These are phyloP conservation scores for Pollenia angustigena DNA, from an alignment of 2,888 invertebrate genomes.

Conservation along the genomic window DNA sequence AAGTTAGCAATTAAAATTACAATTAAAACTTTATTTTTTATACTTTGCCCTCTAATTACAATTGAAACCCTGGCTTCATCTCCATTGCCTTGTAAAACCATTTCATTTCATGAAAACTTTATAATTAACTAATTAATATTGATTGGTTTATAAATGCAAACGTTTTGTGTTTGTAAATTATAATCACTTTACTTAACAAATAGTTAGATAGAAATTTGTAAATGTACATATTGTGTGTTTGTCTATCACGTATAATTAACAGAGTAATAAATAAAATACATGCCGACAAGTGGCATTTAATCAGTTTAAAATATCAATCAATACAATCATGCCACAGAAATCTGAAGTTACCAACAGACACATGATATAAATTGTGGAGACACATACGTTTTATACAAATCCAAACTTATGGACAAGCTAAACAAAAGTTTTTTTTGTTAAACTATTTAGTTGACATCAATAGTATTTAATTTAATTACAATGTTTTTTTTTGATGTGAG, in stretches of 20 bases:
- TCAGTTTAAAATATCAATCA: slow-evolving; percentile 74
- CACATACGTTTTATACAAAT: slow-evolving; percentile 7
- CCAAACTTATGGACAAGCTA: slow-evolving; percentile 10
- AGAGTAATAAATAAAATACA: slow-evolving; percentile 68
- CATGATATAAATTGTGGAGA: slow-evolving; percentile 63
- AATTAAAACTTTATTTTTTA: slow-evolving; percentile 11
- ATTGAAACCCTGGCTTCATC: background rate
- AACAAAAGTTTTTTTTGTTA: slow-evolving; percentile 19
- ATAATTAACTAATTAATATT: slow-evolving; percentile 73
- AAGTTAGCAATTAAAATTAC: background rate
- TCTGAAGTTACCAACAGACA: slow-evolving; percentile 67
- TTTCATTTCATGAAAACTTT: slow-evolving; percentile 45
- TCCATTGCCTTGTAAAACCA: background rate
- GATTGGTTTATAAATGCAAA: slow-evolving; percentile 63
- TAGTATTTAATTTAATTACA: slow-evolving; percentile 32
- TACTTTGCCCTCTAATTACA: slow-evolving; percentile 34
- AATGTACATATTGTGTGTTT: slow-evolving; percentile 4
- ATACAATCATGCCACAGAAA: slow-evolving; percentile 64
- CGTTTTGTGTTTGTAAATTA: slow-evolving; percentile 11
- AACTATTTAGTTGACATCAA: slow-evolving; percentile 31
- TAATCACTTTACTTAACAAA: slow-evolving; percentile 37
- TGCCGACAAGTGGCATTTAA: slow-evolving; percentile 73
- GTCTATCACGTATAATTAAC: slow-evolving; percentile 53
- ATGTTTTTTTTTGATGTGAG: background rate
- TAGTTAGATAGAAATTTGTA: slow-evolving; percentile 8